Conservation (phyloP, 2,113 vertebrate species). For the Dryoscopus gambensis region DNA sequence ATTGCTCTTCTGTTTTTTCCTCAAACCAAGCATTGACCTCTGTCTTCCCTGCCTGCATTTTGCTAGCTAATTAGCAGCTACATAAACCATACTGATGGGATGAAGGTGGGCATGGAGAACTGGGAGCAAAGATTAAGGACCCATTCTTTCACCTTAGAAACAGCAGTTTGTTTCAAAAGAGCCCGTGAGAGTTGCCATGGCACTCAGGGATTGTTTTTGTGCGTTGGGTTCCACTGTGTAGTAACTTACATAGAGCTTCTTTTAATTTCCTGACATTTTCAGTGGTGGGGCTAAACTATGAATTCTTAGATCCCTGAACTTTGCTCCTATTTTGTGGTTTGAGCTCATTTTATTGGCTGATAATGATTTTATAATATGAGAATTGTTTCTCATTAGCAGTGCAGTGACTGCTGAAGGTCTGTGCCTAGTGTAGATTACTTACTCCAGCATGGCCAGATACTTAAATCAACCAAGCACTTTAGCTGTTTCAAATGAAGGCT, state of each 20-base stretch:
- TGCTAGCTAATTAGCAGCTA: background rate
- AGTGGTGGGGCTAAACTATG: background rate
- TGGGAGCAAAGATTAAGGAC: constrained; percentile 9
- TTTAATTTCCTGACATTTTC: constrained; percentile 37
- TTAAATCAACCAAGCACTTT: constrained; percentile 25
- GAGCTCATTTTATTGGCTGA: constrained; percentile 33
- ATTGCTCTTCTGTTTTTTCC: background rate
- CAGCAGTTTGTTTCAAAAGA: background rate
- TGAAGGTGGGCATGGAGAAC: background rate
- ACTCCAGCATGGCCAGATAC: background rate
- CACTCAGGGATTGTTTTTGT: background rate
- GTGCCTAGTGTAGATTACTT: background rate
- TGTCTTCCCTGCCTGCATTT: background rate
- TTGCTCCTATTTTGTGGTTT: constrained; percentile 26
- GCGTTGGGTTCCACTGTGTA: background rate
- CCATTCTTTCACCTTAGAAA: constrained; percentile 35
- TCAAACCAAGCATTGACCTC: background rate
- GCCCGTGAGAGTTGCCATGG: constrained; percentile 3
- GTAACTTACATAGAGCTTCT: background rate
- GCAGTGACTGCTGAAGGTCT: background rate
- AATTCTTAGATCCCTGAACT: constrained; percentile 40
- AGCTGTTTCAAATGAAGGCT: constrained; percentile 18
- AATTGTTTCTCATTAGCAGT: constrained; percentile 24
- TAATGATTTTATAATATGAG: constrained; percentile 44
- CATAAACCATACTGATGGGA: background rate